Percentiles rank a stretch among this genome's conserved stretches.
phyloP scores from a whole-genome alignment of 2,888 invertebrate genomes.

The Blastobasis lacticolella region DNA sequence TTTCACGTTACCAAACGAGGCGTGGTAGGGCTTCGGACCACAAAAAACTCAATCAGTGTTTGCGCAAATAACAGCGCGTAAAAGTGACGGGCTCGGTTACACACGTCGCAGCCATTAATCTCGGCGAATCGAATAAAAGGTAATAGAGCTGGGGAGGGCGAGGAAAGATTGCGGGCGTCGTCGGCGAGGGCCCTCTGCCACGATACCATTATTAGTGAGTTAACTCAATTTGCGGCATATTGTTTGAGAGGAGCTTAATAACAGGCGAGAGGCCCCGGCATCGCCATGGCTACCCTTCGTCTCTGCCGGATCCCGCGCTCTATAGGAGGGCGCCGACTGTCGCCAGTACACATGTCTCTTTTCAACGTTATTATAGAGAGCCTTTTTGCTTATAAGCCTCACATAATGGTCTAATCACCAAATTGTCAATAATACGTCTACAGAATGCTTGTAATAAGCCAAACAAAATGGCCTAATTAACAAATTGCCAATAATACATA shows the following conservation, averaged over 20 bases:
- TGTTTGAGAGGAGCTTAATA: constrained; percentile 72
- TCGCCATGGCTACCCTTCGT: constrained; percentile 60
- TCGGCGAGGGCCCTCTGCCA: constrained; percentile 52
- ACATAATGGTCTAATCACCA: too few species aligned
- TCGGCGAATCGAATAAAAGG: constrained; percentile 62
- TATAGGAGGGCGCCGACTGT: too few species aligned
- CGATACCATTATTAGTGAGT: constrained; percentile 72
- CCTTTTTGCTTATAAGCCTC: too few species aligned
- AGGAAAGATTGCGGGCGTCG: constrained; percentile 55
- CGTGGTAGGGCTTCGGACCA: constrained; percentile 3
- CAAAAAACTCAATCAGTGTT: constrained; percentile 22
- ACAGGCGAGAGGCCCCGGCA: constrained; percentile 59
- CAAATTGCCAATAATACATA: too few species aligned
- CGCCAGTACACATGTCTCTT: too few species aligned
- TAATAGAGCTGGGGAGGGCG: constrained; percentile 47
- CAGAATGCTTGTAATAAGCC: too few species aligned
- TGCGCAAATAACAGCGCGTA: constrained; percentile 26
- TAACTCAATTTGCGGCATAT: constrained; percentile 73
- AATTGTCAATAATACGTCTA: too few species aligned
- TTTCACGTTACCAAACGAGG: constrained; percentile 20
- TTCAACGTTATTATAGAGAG: too few species aligned
- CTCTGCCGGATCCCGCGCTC: constrained; percentile 9
- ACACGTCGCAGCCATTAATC: constrained; percentile 59
- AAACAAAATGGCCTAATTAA: too few species aligned
- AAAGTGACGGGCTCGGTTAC: constrained; percentile 20